Evolutionary conservation across 2,888 invertebrate genomes (phyloP).

Genomic region (Lepidochitona cinerea): DNA sequence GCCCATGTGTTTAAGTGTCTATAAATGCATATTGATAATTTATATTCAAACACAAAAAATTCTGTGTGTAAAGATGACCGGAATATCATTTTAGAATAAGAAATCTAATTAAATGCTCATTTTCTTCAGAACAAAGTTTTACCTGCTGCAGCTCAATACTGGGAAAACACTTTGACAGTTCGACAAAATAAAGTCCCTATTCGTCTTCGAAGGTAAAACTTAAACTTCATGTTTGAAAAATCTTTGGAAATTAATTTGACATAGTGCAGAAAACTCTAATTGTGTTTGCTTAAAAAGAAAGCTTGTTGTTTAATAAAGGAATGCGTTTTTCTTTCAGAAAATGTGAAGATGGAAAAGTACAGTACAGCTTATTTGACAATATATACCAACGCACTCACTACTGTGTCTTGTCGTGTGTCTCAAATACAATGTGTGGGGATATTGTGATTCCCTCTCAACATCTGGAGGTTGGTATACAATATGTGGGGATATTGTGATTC

Average conservation of each 20-base stretch:
- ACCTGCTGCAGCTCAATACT: slow-evolving; percentile 92
- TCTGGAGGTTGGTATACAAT: too few relatives aligned
- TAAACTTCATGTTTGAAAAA: too few relatives aligned
- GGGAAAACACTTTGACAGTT: slow-evolving; percentile 93
- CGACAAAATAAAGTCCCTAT: slow-evolving; percentile 89
- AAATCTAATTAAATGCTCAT: background rate
- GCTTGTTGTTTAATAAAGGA: background rate
- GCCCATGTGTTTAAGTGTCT: too few relatives aligned
- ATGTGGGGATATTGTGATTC: too few relatives aligned
- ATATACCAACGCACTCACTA: slow-evolving; percentile 81
- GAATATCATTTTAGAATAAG: too few relatives aligned
- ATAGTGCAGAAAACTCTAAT: too few relatives aligned
- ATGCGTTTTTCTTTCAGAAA: slow-evolving; percentile 41
- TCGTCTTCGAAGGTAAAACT: slow-evolving; percentile 87
- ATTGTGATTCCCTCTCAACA: slow-evolving; percentile 93
- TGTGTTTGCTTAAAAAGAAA: background rate
- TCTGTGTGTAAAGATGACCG: too few relatives aligned
- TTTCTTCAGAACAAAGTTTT: slow-evolving; percentile 69
- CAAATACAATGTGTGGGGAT: slow-evolving; percentile 92
- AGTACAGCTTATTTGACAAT: slow-evolving; percentile 75
- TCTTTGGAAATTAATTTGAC: too few relatives aligned
- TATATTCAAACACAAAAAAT: too few relatives aligned
- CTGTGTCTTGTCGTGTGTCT: slow-evolving; percentile 80
- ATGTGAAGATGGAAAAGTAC: slow-evolving; percentile 72
- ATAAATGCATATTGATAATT: too few relatives aligned